Percentiles rank a stretch among this genome's conserved stretches.
These are phyloP conservation scores for Charadrius vociferus DNA, from an alignment of 2,113 vertebrate species.

Conservation along the genomic window DNA sequence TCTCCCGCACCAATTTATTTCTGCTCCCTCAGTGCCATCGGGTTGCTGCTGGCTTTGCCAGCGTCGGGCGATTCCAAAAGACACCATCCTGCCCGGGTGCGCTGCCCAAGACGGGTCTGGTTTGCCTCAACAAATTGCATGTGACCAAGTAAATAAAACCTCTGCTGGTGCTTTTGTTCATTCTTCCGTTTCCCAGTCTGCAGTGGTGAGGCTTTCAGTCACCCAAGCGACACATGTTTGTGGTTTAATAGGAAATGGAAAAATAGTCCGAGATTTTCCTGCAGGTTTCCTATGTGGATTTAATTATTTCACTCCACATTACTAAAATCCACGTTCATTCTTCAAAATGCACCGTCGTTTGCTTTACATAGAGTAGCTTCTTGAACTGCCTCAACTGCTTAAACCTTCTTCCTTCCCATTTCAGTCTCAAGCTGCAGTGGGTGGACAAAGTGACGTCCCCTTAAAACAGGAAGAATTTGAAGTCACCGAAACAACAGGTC, in stretches of 20 bases:
- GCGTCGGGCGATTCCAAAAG: background rate
- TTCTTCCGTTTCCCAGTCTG: background rate
- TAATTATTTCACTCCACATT: background rate
- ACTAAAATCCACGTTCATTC: fast-evolving
- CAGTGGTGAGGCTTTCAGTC: background rate
- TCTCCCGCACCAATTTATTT: background rate
- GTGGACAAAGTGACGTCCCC: conserved; percentile 81
- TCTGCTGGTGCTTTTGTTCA: background rate
- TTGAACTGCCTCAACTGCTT: background rate
- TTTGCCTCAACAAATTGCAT: background rate
- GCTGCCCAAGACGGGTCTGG: background rate
- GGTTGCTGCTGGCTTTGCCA: background rate
- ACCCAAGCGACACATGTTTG: background rate
- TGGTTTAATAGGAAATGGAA: background rate
- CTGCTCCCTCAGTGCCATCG: background rate
- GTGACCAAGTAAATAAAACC: background rate
- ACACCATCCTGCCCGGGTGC: background rate
- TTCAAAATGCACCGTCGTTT: fast-evolving
- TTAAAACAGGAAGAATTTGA: conserved; percentile 88
- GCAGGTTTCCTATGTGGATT: background rate
- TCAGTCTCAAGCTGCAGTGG: conserved; percentile 85
- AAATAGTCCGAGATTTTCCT: background rate
- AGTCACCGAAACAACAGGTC: conserved; percentile 86
- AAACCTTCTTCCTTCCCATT: conserved; percentile 25
- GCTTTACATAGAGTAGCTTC: background rate